Evolutionary conservation across 2,797 vertebrate genomes (phyloP).

Genomic region (Crenichthys baileyi): DNA sequence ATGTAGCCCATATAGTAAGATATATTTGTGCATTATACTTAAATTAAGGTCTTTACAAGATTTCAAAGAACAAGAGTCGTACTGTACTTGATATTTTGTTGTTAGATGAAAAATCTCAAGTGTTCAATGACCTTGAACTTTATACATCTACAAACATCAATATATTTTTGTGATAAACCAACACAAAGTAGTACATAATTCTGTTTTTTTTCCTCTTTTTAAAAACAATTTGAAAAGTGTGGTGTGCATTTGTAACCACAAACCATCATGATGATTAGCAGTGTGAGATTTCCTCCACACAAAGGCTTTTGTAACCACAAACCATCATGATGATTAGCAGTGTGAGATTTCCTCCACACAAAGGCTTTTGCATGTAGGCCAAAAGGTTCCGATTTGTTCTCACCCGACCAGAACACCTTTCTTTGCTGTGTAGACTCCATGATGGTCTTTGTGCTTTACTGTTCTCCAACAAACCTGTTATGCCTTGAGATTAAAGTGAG

Average conservation of each 20-base stretch:
- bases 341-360: neutral
- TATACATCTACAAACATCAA: neutral
- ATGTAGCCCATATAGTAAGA: neutral
- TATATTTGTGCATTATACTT: neutral
- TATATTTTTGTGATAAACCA: neutral
- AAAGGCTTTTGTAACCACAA: neutral
- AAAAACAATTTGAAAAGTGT: neutral
- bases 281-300: neutral
- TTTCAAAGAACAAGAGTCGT: neutral
- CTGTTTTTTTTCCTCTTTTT: too few relatives aligned
- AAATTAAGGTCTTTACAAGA: neutral
- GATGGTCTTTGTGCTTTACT: too few relatives aligned
- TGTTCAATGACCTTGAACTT: neutral
- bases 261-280: neutral
- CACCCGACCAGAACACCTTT: neutral
- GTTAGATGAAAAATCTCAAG: neutral
- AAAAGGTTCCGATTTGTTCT: neutral
- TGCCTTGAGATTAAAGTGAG: too few relatives aligned
- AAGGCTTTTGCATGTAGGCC: neutral
- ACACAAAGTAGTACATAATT: neutral
- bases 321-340: neutral
- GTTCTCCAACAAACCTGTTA: too few relatives aligned
- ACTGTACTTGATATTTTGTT: neutral
- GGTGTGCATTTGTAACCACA: neutral
- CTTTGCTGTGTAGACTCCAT: neutral